Evolutionary conservation across 2,888 invertebrate species (phyloP).

Genomic region (Pherbina coryleti): DNA sequence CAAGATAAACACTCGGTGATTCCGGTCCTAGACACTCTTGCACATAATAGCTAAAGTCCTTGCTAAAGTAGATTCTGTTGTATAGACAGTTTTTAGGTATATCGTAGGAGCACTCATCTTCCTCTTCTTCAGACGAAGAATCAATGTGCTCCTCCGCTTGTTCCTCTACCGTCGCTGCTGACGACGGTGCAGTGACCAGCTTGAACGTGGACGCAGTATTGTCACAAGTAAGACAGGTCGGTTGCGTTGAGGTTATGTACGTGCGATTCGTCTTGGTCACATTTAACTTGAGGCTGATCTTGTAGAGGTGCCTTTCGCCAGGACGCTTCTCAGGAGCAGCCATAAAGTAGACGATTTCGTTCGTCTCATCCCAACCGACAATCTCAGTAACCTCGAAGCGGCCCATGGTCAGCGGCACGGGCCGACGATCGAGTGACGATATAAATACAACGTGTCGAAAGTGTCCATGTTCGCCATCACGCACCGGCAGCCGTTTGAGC

Average conservation of each 20-base stretch:
- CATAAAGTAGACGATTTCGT: constrained; percentile 82
- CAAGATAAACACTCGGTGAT: constrained; percentile 77
- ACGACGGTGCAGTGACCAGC: constrained; percentile 52
- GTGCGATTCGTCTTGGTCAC: constrained; percentile 68
- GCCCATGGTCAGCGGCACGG: constrained; percentile 77
- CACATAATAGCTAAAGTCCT: constrained; percentile 74
- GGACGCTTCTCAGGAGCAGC: constrained; percentile 84
- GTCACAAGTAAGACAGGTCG: constrained; percentile 69
- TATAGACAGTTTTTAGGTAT: constrained; percentile 75
- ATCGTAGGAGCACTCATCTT: constrained; percentile 57
- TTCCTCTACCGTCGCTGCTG: constrained; percentile 51
- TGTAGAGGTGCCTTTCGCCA: constrained; percentile 85
- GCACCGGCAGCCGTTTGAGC: constrained; percentile 74
- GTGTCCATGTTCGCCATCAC: constrained; percentile 75
- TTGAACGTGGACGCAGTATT: constrained; percentile 65
- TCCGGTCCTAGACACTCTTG: constrained; percentile 87
- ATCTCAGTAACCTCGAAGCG: constrained; percentile 81
- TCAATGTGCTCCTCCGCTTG: constrained; percentile 50
- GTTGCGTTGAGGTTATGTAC: constrained; percentile 67
- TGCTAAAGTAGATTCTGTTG: constrained; percentile 78
- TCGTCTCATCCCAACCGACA: constrained; percentile 82
- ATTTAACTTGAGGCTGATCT: constrained; percentile 73
- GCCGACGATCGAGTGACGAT: constrained; percentile 67
- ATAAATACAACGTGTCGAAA: constrained; percentile 73
- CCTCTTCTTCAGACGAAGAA: constrained; percentile 45